Evolutionary conservation across 2,888 invertebrate species (phyloP), one percentile per base, ranked within the genome.

Genomic region (Noctua pronuba): DNA sequence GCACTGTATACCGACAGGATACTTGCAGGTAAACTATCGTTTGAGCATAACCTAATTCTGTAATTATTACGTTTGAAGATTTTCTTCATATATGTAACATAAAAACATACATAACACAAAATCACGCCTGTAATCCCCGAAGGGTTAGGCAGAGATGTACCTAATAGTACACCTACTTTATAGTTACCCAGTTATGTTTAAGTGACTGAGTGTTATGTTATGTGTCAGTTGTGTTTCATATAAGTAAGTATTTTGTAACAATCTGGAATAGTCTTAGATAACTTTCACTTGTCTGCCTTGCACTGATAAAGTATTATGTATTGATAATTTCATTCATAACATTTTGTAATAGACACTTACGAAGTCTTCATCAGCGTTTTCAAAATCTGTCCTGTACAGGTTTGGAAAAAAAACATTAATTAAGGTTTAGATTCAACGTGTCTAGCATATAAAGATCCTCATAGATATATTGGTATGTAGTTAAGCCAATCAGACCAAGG

Each of bases 1-100:
- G 97, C 76, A 97, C 97, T 62, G 90, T 96, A 2, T 97, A 96
- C 83, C 94, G 97, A 55, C 97, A 96, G 86, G 97, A 97, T 86
- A 97, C 97, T 80, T 97, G 97, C 94, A 97, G 97, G 97, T 97
- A 87, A 80, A 49, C 18, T 49, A n/a, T 44, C 44, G 44, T 44
- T 44, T 44, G 44, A 44, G 44, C 44, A 28, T 16, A 28, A 58
- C 28, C 13, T 58, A 21, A 21, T 62, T 60, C 16, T 31, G 38
- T 38, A 7, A 65, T n/a, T 13, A 41, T 65, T n/a, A 8, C 4
- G 41, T 16, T n/a, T 41, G n/a, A 41, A n/a, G n/a, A 24, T 52
- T 24, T 24, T 24, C 1, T 46, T 46, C 46, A 46, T 46, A 5
- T n/a, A n/a, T n/a, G n/a, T n/a, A n/a, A n/a, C n/a, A n/a, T n/a